Base-by-base conservation (phyloP, 1,140 invertebrate genomes). In the Rhagoletis pomonella region DNA sequence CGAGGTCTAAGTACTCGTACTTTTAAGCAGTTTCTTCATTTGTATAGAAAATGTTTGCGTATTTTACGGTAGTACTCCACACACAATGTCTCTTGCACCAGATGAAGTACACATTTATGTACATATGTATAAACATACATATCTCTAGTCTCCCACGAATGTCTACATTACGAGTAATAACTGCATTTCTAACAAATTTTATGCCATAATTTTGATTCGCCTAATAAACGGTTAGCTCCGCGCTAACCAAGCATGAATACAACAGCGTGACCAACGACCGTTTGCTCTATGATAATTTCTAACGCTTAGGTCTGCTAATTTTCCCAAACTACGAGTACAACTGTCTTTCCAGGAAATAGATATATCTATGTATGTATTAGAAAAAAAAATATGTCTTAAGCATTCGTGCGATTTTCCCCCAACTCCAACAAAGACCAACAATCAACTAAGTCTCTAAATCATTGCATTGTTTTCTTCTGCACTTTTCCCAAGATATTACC, bases 401-500 rank as follows among this genome's bases (percentile, higher is more conserved):
- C 19, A 59, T 85, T 59, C n/a, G 17, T 85, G 84, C 42, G 47
- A 64, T 59, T 62, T 62, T 85, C 62, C 60, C 0, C 58, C 84
- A 85, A 39, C 73, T 55, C 73, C n/a, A 58, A 81, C 73, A 81
- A 81, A 81, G 73, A 55, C 73, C 73, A 81, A 81, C 17, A 7
- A 81, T 47, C 47, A 81, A 81, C 17, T 19, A 81, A 81, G 7
- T 42, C 17, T 55, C 73, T 81, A 81, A 81, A n/a, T 81, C 47
- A 81, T 55, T 81, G 73, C 47, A 81, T 81, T 81, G 73, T 81
- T 55, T 55, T 81, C 47, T 58, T 10, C 17, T 55, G 73, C n/a
- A 47, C 73, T 81, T 81, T 81, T 81, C 73, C 73, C 73, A 81
- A 81, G 73, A 81, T 29, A 81, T 81, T 81, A 81, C 73, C 50